Evolutionary conservation across 2,113 vertebrate species (phyloP).

Genomic region (Myrmophylax atrothorax): DNA sequence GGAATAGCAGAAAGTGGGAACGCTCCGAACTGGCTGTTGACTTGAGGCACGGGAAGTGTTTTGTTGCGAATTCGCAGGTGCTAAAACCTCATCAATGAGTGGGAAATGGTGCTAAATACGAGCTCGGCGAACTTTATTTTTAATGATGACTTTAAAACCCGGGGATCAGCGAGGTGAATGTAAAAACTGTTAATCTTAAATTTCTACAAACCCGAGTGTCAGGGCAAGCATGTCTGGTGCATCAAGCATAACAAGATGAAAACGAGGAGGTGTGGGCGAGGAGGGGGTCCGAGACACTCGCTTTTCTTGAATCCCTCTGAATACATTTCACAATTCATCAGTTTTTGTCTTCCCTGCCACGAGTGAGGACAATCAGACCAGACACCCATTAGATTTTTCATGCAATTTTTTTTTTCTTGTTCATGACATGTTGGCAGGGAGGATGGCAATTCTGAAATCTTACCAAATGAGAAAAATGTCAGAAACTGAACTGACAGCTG

Average conservation of each 20-base stretch:
- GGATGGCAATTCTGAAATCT: conserved; percentile 98
- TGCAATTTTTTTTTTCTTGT: conserved; percentile 89
- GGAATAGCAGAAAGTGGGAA: not conserved
- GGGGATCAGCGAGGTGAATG: conserved; percentile 77
- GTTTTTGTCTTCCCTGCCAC: conserved; percentile 99
- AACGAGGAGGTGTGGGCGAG: conserved; percentile 75
- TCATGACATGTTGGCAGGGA: conserved; percentile 97
- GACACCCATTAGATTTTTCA: conserved; percentile 99
- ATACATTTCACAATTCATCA: conserved; percentile 99
- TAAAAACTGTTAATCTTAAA: conserved; percentile 84
- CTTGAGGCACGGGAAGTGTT: conserved; percentile 49
- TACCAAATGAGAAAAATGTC: conserved; percentile 99
- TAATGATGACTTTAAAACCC: conserved; percentile 76
- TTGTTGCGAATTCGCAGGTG: conserved; percentile 56
- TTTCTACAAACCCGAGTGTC: conserved; percentile 84
- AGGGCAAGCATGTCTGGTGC: conserved; percentile 79
- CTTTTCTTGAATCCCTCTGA: conserved; percentile 99
- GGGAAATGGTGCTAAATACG: conserved; percentile 65
- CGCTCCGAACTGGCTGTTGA: not conserved
- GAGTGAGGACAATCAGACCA: conserved; percentile 99
- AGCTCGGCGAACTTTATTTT: conserved; percentile 76
- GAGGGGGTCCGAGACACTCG: conserved; percentile 89
- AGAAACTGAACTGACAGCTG: conserved; percentile 93
- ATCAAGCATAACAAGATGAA: conserved; percentile 85
- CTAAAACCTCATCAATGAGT: conserved; percentile 59